Percentiles rank a stretch among this genome's conserved stretches.
These are phyloP conservation scores for Orestias chungarensis DNA, from an alignment of 2,797 vertebrate genomes.

Conservation along the genomic window DNA sequence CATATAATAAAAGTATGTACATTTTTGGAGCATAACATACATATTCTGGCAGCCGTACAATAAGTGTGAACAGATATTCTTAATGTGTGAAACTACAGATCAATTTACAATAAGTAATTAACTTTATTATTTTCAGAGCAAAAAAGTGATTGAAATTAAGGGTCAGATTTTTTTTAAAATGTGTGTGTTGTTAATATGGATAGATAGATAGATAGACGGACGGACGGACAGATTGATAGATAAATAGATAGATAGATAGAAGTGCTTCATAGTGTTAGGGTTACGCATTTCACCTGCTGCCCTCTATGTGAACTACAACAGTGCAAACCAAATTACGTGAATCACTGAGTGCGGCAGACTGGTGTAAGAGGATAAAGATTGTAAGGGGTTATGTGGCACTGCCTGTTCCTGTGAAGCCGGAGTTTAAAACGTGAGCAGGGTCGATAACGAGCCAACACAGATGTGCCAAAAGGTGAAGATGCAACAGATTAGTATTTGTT, in stretches of 20 bases:
- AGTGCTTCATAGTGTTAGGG: background rate
- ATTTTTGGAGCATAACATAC: background rate
- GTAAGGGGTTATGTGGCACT: slow-evolving; percentile 12
- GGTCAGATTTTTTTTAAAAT: too few species aligned
- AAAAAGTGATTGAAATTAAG: background rate
- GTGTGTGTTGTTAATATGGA: too few species aligned
- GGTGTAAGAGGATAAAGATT: slow-evolving; percentile 37
- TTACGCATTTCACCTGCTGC: slow-evolving; percentile 1
- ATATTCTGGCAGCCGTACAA: too few species aligned
- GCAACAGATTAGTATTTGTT: background rate
- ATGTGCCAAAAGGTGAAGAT: background rate
- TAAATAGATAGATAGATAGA: too few species aligned
- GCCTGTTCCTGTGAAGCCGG: slow-evolving; percentile 3
- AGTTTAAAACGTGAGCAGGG: slow-evolving; percentile 12
- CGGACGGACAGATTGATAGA: too few species aligned
- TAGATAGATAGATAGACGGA: too few species aligned
- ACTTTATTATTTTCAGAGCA: background rate
- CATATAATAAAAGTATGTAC: background rate
- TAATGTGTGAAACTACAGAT: too few species aligned
- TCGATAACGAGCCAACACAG: slow-evolving; percentile 7
- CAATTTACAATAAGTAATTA: too few species aligned
- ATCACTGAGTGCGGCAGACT: slow-evolving; percentile 12
- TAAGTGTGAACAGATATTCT: too few species aligned
- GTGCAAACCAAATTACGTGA: background rate
- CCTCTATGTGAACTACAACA: background rate